phyloP scores from a whole-genome alignment of 1,140 invertebrate genomes.

The Drosophila persimilis region DNA sequence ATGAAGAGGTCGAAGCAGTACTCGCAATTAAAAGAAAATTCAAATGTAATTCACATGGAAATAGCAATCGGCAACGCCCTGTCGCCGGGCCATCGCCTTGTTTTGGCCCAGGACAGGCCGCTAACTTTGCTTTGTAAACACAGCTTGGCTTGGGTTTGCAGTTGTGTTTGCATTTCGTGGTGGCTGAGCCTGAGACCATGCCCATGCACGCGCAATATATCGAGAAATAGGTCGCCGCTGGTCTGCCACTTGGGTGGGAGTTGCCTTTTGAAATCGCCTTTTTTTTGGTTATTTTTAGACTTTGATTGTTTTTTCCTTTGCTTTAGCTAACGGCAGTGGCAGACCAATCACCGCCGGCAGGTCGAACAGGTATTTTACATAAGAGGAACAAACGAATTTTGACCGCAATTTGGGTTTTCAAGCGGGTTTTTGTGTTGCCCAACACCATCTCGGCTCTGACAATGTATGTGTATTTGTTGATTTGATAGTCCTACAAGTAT shows the following conservation, averaged over 20 bases:
- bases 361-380: slow-evolving; percentile 71
- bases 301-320: slow-evolving; percentile 12
- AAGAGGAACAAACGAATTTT: slow-evolving; percentile 49
- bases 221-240: neutral
- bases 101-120: slow-evolving; percentile 11
- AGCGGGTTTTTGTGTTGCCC: slow-evolving; percentile 46
- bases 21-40: neutral
- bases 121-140: slow-evolving; percentile 20
- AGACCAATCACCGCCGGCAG: slow-evolving; percentile 4
- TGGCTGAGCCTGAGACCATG: no score
- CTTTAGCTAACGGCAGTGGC: slow-evolving; percentile 23
- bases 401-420: slow-evolving; percentile 51
- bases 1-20: neutral
- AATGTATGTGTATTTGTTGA: slow-evolving; percentile 14
- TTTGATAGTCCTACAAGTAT: slow-evolving; percentile 14
- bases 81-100: neutral
- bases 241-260: slow-evolving; percentile 1
- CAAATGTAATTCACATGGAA: neutral
- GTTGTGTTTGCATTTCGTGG: slow-evolving; percentile 9
- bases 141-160: slow-evolving; percentile 24
- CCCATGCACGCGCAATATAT: neutral
- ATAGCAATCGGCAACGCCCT: neutral
- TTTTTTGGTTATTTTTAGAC: slow-evolving; percentile 14
- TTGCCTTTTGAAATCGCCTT: slow-evolving; percentile 11
- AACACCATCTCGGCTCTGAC: slow-evolving; percentile 20